These are phyloP conservation scores for Heliconius aoede DNA, from an alignment of 2,888 invertebrate genomes.

Conservation along the genomic window DNA sequence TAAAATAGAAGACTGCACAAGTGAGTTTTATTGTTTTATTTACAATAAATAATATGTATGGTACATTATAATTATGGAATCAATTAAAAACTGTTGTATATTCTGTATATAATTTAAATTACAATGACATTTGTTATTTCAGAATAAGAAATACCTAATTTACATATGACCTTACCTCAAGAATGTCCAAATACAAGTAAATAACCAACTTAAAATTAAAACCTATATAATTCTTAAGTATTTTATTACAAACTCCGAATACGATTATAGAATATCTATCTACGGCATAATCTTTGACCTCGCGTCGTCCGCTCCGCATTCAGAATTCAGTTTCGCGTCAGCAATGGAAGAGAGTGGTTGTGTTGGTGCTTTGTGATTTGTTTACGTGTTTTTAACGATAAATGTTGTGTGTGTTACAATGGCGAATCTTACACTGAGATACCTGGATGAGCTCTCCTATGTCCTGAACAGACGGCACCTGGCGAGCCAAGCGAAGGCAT, in stretches of 20 bases:
- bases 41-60: background rate
- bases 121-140: background rate
- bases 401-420: conserved; percentile 53
- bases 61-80: background rate
- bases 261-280: conserved; percentile 38
- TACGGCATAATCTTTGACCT: conserved; percentile 53
- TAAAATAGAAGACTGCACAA: too few relatives aligned
- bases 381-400: conserved; percentile 59
- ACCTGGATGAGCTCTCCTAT: conserved; percentile 81
- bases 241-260: background rate
- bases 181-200: background rate
- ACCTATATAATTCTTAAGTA: background rate
- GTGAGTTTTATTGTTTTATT: too few relatives aligned
- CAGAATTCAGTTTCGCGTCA: conserved; percentile 58
- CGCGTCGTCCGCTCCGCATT: conserved; percentile 43
- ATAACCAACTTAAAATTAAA: background rate
- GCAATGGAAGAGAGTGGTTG: conserved; percentile 59
- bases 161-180: conserved; percentile 7
- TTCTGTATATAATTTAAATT: background rate
- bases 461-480: conserved; percentile 76
- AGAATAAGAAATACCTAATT: background rate
- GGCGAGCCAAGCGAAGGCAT: conserved; percentile 74
- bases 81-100: background rate
- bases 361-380: conserved; percentile 49
- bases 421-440: conserved; percentile 78